phyloP scores from a whole-genome alignment of 2,113 vertebrate species.

The Alexandromys fortis region DNA sequence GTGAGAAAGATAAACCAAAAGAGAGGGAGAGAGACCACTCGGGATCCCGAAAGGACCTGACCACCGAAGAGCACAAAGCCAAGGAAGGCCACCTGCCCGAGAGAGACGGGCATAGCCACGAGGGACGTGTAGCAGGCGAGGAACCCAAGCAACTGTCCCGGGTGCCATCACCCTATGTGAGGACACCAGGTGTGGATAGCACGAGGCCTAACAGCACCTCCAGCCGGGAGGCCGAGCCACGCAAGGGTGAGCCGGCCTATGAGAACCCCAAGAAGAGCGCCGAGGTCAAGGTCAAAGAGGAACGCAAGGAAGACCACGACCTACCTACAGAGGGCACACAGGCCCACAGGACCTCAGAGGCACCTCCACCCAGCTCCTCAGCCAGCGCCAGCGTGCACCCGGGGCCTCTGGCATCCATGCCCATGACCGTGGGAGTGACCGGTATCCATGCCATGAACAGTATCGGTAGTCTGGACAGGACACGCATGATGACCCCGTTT shows the following conservation, averaged over 20 bases:
- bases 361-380: constrained; percentile 85
- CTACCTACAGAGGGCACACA: constrained; percentile 85
- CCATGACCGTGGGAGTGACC: constrained; percentile 92
- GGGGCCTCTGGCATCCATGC: constrained; percentile 90
- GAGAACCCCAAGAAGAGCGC: constrained; percentile 93
- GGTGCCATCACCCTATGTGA: constrained; percentile 92
- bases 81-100: constrained; percentile 93
- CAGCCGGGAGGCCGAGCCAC: constrained; percentile 90
- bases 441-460: constrained; percentile 95
- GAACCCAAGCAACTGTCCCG: constrained; percentile 93
- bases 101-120: constrained; percentile 91
- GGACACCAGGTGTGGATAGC: constrained; percentile 84
- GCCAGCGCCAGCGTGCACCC: constrained; percentile 86
- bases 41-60: constrained; percentile 93
- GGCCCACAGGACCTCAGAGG: constrained; percentile 87
- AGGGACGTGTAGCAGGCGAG: constrained; percentile 86
- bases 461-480: constrained; percentile 94
- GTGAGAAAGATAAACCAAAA: constrained; percentile 95
- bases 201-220: constrained; percentile 90
- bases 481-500: constrained; percentile 97
- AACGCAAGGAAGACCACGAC: constrained; percentile 96
- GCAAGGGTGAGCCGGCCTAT: constrained; percentile 90
- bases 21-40: constrained; percentile 90
- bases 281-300: constrained; percentile 98
- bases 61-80: constrained; percentile 93